Conservation (phyloP, 2,797 vertebrate genomes). For the Anisognathus igniventris region DNA sequence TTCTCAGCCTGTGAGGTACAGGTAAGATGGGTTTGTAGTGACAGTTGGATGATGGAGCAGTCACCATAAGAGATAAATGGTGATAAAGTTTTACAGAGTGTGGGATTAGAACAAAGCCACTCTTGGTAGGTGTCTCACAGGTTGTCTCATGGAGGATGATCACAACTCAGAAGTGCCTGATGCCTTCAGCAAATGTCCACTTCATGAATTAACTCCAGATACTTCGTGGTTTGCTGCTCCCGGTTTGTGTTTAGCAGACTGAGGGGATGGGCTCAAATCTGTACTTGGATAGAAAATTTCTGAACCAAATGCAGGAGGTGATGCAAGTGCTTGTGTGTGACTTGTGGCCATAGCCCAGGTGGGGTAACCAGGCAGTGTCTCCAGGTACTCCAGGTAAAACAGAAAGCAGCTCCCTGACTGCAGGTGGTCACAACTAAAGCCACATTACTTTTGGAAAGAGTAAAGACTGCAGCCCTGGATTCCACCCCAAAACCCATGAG, state of each 20-base stretch:
- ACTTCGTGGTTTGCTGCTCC: neutral
- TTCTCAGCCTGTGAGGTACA: neutral
- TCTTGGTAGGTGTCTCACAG: neutral
- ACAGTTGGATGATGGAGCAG: neutral
- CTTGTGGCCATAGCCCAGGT: neutral
- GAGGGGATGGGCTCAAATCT: neutral
- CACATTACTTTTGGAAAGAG: neutral
- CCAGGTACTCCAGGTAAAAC: neutral
- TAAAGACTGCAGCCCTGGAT: neutral
- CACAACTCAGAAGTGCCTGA: neutral
- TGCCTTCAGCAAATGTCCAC: neutral
- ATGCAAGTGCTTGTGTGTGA: neutral
- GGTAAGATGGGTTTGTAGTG: neutral
- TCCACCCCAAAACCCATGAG: neutral
- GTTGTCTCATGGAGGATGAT: neutral
- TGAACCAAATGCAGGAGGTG: neutral
- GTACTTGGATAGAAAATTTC: neutral
- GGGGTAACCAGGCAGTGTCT: neutral
- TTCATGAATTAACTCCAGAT: neutral
- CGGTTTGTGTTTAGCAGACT: neutral
- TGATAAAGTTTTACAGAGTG: neutral
- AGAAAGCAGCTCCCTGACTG: neutral
- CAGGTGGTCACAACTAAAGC: neutral
- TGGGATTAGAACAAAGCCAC: neutral
- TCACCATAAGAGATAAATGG: neutral